These are phyloP conservation scores for Epizoanthus illoricatus DNA, from an alignment of 92 coral and sea anemone species.

Conservation along the genomic window DNA sequence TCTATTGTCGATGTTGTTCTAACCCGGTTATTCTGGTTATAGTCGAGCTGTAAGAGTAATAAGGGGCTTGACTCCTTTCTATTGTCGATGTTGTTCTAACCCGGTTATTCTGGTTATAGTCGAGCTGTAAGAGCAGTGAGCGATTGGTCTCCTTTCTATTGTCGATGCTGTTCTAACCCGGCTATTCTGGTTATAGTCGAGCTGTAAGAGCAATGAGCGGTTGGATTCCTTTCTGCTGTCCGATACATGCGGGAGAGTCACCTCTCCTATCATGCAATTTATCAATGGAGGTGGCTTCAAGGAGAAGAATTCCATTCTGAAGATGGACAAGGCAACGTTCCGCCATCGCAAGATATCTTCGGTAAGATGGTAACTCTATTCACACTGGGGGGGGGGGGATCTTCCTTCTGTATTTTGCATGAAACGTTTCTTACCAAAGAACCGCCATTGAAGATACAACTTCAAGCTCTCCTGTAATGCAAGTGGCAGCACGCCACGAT, in stretches of 20 bases:
- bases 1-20: no score
- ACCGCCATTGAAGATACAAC: no score
- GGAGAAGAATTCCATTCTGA: constrained; percentile 21
- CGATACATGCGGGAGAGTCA: constrained; percentile 27
- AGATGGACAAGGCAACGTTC: constrained; percentile 23
- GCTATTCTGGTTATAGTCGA: background rate
- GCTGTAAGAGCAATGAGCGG: constrained; percentile 1
- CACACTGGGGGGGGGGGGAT: background rate
- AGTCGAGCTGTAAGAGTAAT: no score
- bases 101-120: no score
- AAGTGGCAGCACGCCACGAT: no score
- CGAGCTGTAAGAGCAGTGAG: no score
- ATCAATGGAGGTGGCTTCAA: constrained; percentile 23
- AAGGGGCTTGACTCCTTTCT: no score
- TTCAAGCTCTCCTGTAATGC: no score
- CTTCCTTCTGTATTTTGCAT: background rate
- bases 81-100: no score
- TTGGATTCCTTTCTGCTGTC: constrained; percentile 26
- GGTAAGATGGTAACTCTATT: background rate
- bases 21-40: no score
- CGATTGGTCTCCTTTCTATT: no score
- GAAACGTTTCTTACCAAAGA: background rate
- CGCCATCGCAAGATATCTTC: constrained; percentile 18
- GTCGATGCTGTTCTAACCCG: no score
- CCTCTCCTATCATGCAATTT: constrained; percentile 37